Percentiles rank a stretch among this genome's conserved stretches.
These are phyloP conservation scores for Eleutherodactylus coqui DNA, from an alignment of 2,797 vertebrate genomes.

Conservation along the genomic window DNA sequence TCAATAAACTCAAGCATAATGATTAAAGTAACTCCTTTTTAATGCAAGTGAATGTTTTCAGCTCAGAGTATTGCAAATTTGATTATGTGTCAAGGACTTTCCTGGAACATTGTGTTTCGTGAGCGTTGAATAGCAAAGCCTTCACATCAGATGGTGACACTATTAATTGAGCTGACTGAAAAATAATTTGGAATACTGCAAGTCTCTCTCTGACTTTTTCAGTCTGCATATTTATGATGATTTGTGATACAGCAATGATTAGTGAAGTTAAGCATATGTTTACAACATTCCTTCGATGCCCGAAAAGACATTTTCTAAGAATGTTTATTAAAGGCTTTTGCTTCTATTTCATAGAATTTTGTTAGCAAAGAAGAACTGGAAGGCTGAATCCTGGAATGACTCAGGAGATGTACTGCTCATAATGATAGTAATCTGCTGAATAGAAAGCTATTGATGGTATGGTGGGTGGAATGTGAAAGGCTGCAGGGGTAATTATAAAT, in stretches of 20 bases:
- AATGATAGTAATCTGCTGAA: not conserved
- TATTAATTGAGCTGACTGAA: conserved; percentile 21
- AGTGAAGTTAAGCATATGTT: not conserved
- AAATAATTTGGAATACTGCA: not conserved
- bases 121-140: conserved; percentile 11
- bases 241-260: not conserved
- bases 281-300: not conserved
- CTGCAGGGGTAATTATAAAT: not conserved
- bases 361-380: not conserved
- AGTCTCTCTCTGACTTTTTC: not conserved
- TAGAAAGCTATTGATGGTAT: not conserved
- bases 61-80: not conserved
- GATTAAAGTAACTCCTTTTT: not conserved
- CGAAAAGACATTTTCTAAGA: not conserved
- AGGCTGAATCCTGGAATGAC: not conserved
- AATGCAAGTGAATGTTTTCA: not conserved
- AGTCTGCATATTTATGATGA: not conserved
- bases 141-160: conserved; percentile 23
- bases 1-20: not conserved
- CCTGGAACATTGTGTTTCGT: conserved; percentile 28
- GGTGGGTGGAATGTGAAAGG: not conserved
- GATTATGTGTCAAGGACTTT: conserved; percentile 24
- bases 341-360: not conserved
- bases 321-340: no score
- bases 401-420: not conserved